A percentile compares a stretch with the other conserved stretches of the same genome.
phyloP scores from a whole-genome alignment of 2,113 vertebrate genomes.

The Archilochus colubris region DNA sequence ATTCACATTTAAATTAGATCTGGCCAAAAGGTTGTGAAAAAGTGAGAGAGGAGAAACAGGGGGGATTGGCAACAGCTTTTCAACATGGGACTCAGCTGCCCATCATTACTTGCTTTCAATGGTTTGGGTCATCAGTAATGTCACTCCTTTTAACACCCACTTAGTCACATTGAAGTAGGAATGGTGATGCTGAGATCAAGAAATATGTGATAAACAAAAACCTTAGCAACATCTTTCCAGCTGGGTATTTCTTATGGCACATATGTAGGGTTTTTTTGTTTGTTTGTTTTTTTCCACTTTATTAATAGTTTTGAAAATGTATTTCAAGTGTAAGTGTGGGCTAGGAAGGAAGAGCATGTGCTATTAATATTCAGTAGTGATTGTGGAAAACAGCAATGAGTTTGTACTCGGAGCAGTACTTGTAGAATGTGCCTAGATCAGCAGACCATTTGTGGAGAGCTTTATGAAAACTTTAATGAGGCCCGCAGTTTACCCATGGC shows the following conservation, averaged over 20 bases:
- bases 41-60: constrained; percentile 8
- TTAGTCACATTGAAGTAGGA: constrained; percentile 41
- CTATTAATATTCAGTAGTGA: background rate
- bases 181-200: background rate
- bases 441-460: background rate
- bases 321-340: background rate
- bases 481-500: constrained; percentile 23
- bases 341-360: background rate
- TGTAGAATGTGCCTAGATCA: background rate
- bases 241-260: background rate
- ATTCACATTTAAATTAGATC: constrained; percentile 70
- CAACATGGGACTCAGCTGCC: constrained; percentile 44
- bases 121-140: constrained; percentile 31
- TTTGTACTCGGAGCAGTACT: background rate
- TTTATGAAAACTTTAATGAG: constrained; percentile 32
- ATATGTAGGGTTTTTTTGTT: background rate
- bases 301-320: background rate
- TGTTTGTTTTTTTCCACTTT: background rate
- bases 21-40: constrained; percentile 53
- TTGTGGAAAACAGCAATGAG: background rate
- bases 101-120: constrained; percentile 61
- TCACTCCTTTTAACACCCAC: constrained; percentile 50
- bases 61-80: constrained; percentile 22
- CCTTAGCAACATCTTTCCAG: background rate
- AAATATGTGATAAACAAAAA: constrained; percentile 27